Conservation (phyloP, 2,888 invertebrate species). For the Beris morrisii region DNA sequence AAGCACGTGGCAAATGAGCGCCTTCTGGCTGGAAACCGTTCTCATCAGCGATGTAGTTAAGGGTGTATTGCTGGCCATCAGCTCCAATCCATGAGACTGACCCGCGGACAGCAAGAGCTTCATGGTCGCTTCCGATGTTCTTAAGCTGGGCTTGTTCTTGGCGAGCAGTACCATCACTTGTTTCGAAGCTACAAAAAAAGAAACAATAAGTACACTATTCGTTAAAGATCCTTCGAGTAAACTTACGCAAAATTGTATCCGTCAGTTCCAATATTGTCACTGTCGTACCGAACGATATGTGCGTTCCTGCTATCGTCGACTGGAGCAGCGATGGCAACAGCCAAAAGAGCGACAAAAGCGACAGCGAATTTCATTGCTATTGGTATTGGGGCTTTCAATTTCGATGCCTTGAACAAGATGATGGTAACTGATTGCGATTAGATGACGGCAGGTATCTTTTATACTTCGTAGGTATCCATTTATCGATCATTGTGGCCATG, state of each 20-base stretch:
- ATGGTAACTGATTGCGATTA: conserved; percentile 7
- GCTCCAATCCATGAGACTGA: conserved; percentile 59
- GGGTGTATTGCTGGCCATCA: conserved; percentile 61
- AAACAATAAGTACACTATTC: neutral
- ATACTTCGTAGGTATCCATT: conserved; percentile 3
- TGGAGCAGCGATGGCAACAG: conserved; percentile 50
- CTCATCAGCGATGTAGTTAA: conserved; percentile 53
- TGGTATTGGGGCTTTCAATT: neutral
- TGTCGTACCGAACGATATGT: conserved; percentile 61
- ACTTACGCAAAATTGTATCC: conserved; percentile 68
- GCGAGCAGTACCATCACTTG: conserved; percentile 56
- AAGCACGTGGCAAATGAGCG: conserved; percentile 49
- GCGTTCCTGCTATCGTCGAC: conserved; percentile 58
- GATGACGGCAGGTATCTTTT: neutral
- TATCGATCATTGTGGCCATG: conserved; percentile 4
- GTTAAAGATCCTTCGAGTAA: neutral
- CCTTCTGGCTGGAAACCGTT: conserved; percentile 50
- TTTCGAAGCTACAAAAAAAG: conserved; percentile 45
- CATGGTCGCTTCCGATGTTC: conserved; percentile 50
- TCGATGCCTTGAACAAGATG: conserved; percentile 1
- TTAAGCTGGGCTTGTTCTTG: conserved; percentile 57
- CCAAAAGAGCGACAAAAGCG: conserved; percentile 56
- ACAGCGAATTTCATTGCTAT: conserved; percentile 52
- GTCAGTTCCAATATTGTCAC: conserved; percentile 60
- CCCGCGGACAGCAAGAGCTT: conserved; percentile 53